Base-by-base conservation (phyloP, 2,888 invertebrate species). In the Drosophila nr. perissopoda region DNA sequence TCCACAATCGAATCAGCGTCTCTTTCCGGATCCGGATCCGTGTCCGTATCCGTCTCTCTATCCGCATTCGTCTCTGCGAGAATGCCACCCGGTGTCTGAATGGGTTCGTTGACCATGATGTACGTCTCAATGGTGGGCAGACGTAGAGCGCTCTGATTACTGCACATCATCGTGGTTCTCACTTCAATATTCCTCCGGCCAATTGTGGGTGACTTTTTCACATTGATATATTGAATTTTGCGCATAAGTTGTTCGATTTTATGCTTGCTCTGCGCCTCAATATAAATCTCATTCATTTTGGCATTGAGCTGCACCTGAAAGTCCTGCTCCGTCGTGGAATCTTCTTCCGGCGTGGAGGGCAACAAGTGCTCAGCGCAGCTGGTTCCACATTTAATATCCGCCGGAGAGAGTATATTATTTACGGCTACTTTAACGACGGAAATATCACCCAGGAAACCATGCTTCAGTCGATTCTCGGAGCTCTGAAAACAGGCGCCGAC, bases 401-500 rank as follows among this genome's bases (percentile, higher is more conserved):
- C 89, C 2, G 71, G 53, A 0, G 91, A 89, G 2, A 93, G 72
- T 3, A 91, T 75, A 18, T 78, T 75, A 42, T 90, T 88, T 0
- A 92, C 51, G 3, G 91, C 86, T 16, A 93, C 69, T 67, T 93
- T 93, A 1, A 93, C 93, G 72, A 92, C 92, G 0, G 93, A 93
- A 40, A 93, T 93, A 36, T 93, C 93, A n/a, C 93, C 93, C 63
- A 82, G 93, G 54, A 93, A 93, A 1, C 92, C 92, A 93, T 99
- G 99, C 91, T 97, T 97, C 95, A 98, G 97, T 91, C 96, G 96
- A 92, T 96, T 96, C 87, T 98, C 98, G 0, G 97, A 97, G 48
- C 98, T 97, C 95, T 99, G 99, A 97, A 98, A 99, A 94, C 99
- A 99, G 33, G 99, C 99, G 2, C 99, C 99, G 0, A 99, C 96